phyloP scores from a whole-genome alignment of 2,797 vertebrate species.

The Microchirus variegatus region DNA sequence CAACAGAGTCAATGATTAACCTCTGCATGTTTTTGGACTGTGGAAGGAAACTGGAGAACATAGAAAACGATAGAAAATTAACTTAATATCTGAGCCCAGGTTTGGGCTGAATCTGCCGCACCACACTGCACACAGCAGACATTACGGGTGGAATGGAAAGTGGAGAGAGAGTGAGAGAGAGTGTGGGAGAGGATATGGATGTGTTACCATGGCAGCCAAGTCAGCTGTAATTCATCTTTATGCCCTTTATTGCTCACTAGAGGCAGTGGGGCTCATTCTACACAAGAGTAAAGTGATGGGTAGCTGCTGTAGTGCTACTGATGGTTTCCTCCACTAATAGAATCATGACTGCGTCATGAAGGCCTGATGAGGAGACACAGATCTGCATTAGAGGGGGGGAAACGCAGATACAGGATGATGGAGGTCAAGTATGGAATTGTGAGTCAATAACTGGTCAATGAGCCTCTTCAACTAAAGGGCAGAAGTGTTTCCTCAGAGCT shows the following conservation, averaged over 20 bases:
- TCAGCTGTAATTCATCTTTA: slow-evolving; percentile 51
- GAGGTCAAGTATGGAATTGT: background rate
- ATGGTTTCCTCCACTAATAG: slow-evolving; percentile 12
- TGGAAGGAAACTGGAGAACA: no score
- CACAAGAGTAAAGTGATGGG: background rate
- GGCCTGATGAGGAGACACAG: background rate
- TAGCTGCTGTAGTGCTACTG: slow-evolving; percentile 15
- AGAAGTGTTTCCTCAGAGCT: slow-evolving; percentile 19
- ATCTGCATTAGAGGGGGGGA: background rate
- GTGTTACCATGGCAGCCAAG: slow-evolving; percentile 56
- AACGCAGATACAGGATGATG: background rate
- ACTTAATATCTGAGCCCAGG: no score
- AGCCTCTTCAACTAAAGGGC: slow-evolving; percentile 5
- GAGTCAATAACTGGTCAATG: background rate
- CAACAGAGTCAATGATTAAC: no score
- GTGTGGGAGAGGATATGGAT: background rate
- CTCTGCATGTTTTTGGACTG: no score
- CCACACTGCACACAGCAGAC: slow-evolving; percentile 8
- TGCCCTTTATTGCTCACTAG: slow-evolving; percentile 33
- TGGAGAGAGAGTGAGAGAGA: background rate
- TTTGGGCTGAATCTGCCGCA: slow-evolving; percentile 1
- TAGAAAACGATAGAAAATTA: no score
- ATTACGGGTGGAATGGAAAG: background rate
- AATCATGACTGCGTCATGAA: background rate
- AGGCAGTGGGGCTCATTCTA: slow-evolving; percentile 11